phyloP scores from a whole-genome alignment of 2,113 vertebrate genomes.

The Herpailurus yagouaroundi region DNA sequence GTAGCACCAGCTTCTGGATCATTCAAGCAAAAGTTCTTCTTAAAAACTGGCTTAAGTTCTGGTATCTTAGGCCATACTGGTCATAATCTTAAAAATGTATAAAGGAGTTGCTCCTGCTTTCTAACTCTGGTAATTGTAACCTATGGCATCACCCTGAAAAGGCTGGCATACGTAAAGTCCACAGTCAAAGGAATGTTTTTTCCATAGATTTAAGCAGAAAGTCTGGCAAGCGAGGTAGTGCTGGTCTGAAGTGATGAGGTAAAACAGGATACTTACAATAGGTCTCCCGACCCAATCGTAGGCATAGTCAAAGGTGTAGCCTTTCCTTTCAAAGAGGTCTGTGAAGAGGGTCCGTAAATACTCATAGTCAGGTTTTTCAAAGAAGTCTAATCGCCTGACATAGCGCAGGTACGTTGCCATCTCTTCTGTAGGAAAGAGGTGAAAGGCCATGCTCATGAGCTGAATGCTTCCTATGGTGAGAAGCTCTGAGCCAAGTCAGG shows the following conservation, averaged over 20 bases:
- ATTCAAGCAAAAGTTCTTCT: conserved; percentile 22
- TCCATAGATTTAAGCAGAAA: background rate
- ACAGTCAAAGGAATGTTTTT: background rate
- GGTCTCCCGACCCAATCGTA: conserved; percentile 99
- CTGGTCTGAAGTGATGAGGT: background rate
- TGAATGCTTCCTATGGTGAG: background rate
- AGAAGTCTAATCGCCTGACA: conserved; percentile 97
- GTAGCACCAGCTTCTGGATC: background rate
- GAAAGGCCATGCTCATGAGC: conserved; percentile 45
- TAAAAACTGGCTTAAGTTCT: conserved; percentile 19
- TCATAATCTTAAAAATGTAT: background rate
- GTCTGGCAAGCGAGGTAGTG: background rate
- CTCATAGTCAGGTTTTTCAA: conserved; percentile 98
- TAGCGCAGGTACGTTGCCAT: conserved; percentile 99
- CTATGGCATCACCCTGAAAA: background rate
- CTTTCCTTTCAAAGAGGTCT: conserved; percentile 97
- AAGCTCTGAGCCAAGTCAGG: background rate
- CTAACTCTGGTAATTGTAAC: background rate
- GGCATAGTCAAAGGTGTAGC: conserved; percentile 97
- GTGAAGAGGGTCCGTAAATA: conserved; percentile 97
- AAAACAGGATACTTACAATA: conserved; percentile 91
- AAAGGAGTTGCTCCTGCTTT: background rate
- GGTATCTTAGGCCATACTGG: background rate
- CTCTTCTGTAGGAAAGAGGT: conserved; percentile 90
- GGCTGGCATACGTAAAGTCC: background rate